A percentile compares a stretch with the other conserved stretches of the same genome.
Conservation (phyloP, 2,888 invertebrate species). For the Lasioglossum figueresi region DNA sequence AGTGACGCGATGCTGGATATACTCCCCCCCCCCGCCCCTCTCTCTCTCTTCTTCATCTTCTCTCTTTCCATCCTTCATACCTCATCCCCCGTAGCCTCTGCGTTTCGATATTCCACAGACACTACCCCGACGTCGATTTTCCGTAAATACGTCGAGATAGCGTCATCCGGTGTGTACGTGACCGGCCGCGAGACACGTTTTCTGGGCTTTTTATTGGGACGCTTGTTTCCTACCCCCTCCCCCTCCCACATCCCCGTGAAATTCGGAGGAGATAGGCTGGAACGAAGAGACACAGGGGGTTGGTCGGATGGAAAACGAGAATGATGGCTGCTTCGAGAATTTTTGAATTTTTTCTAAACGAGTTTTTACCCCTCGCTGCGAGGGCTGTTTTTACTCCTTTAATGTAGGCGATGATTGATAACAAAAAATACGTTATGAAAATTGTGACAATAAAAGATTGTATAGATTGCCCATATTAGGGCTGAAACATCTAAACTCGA, state of each 20-base stretch:
- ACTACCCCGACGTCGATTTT: slow-evolving; percentile 67
- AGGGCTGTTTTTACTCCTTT: too few species aligned
- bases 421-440: background rate
- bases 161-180: slow-evolving; percentile 47
- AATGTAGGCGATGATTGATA: background rate
- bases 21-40: too few species aligned
- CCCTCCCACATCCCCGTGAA: background rate
- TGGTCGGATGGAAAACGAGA: background rate
- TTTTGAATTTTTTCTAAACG: background rate
- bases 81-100: slow-evolving; percentile 25
- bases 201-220: slow-evolving; percentile 24
- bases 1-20: slow-evolving; percentile 70
- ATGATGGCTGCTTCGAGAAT: background rate
- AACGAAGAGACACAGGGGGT: background rate
- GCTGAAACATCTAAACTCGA: background rate
- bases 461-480: background rate
- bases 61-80: background rate
- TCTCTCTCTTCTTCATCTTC: background rate
- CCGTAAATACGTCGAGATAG: slow-evolving; percentile 62
- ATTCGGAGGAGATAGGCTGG: slow-evolving; percentile 3
- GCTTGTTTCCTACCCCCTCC: slow-evolving; percentile 4
- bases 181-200: slow-evolving; percentile 12
- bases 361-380: too few species aligned
- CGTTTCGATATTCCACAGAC: slow-evolving; percentile 63
- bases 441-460: background rate